Evolutionary conservation across 2,113 vertebrate species (phyloP), one percentile per base, ranked within the genome.

Genomic region (Rousettus leschenaultii): DNA sequence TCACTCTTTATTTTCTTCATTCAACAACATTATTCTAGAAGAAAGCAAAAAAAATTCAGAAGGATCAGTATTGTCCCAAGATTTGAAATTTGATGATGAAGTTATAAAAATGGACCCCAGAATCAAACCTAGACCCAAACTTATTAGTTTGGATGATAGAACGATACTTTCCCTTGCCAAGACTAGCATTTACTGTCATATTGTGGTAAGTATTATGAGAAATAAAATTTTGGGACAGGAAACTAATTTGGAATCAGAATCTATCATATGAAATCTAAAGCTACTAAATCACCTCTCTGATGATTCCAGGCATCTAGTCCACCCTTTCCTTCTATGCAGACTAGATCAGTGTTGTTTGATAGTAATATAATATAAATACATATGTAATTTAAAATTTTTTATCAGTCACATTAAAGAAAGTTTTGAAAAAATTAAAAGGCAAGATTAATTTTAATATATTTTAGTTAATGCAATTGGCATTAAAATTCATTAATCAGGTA

Each of bases 151-250:
- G 95, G 98, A 99, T 97, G 98, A 99, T 83, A 98, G 98, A 97
- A 98, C 98, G 1, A 45, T 99, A 86, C 98, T 99, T 85, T 96
- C 97, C 53, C 96, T 98, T 92, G 97, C 98, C 94, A 98, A 98
- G 97, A 98, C 98, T 45, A 99, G 97, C 48, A 66, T 98, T 86
- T 99, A 99, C 91, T 98, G 98, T 97, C 99, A 99, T 97, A 99
- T 99, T 97, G 98, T 98, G 96, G 99, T 99, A 84, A 99, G 98
- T 96, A 94, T 89, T 89, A 43, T 66, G 45, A 93, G 11, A 30
- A 93, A 57, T 87, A 87, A 57, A 51, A 82, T 75, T 78, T 55
- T 6, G 35, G 53, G 18, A 84, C 7, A 40, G 1, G 14, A 94
- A 77, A 38, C 0, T 33, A 86, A 88, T 55, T 90, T 96, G 40